Evolutionary conservation across 2,888 invertebrate species (phyloP), one percentile per base, ranked within the genome.

Genomic region (Drosophila dives): DNA sequence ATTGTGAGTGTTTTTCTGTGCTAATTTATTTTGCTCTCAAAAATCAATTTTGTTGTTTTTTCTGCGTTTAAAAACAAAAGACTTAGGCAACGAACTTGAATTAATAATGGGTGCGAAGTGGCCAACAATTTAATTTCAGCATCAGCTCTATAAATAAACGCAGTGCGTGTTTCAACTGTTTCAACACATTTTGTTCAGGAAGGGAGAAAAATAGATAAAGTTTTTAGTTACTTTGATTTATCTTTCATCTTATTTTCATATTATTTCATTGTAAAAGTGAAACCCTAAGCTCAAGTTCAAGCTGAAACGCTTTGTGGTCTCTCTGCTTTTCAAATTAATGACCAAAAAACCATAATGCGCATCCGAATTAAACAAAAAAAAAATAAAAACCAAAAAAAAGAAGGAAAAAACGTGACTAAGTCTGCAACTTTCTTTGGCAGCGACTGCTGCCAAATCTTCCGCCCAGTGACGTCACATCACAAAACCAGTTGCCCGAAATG

Each of bases 31-130:
- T 53, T 71, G 65, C 26, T 49, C 56, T 63, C 38, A 60, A 58
- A 59, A 15, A n/a, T 10, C 1, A 26, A 15, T 59, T 59, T 45
- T 58, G 61, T 61, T 20, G 26, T 42, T 29, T 49, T 29, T n/a
- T 26, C 29, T 0, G 17, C 48, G 51, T 20, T 40, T 72, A n/a
- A 59, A 79, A 80, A 84, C 88, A 76, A 86, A 89, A 80, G 88
- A 89, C 86, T 86, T 84, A 82, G 72, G 89, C 75, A 78, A 88
- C 89, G 71, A 89, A 89, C 89, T 82, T 77, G 68, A 59, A 60
- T 70, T 55, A 48, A 50, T 38, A 49, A 34, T 34, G 11, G 40
- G 23, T 51, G 65, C 45, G 20, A 70, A 60, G 34, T 60, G 72
- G 20, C 45, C 36, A 48, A 34, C 32, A 34, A 45, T 32, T 65